Evolutionary conservation across 1,140 invertebrate genomes (phyloP).

Genomic region (Leguminivora glycinivorella): DNA sequence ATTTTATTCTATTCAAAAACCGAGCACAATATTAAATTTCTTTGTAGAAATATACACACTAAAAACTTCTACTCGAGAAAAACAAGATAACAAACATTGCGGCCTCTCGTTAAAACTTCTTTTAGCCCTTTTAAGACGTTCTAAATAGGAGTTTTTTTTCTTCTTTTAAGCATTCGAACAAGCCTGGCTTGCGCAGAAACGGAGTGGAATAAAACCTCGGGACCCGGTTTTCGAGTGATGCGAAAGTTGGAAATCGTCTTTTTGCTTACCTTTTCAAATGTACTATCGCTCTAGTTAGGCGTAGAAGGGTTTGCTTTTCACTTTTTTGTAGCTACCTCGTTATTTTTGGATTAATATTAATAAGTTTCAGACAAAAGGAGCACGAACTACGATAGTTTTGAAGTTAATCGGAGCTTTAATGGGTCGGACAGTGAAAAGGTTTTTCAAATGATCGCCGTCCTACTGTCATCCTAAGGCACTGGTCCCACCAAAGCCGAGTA

Average conservation of each 20-base stretch:
- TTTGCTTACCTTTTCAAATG: not conserved
- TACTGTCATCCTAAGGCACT: too few species aligned
- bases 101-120: not conserved
- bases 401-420: not conserved
- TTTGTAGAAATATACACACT: not conserved
- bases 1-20: not conserved
- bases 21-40: not conserved
- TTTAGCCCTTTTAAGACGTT: not conserved
- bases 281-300: not conserved
- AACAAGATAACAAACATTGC: constrained; percentile 1
- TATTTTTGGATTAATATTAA: not conserved
- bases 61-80: not conserved
- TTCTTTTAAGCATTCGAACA: constrained; percentile 3
- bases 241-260: constrained; percentile 3
- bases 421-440: too few species aligned
- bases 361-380: not conserved
- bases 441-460: too few species aligned
- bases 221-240: constrained; percentile 15
- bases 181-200: not conserved
- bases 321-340: not conserved
- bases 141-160: not conserved
- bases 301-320: not conserved
- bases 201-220: constrained; percentile 3
- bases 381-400: not conserved
- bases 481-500: too few species aligned